Evolutionary conservation across 30 jellyfish, hydroid and myxozoan genomes (phyloP).

Genomic region (Pseudorhiza aurosa): DNA sequence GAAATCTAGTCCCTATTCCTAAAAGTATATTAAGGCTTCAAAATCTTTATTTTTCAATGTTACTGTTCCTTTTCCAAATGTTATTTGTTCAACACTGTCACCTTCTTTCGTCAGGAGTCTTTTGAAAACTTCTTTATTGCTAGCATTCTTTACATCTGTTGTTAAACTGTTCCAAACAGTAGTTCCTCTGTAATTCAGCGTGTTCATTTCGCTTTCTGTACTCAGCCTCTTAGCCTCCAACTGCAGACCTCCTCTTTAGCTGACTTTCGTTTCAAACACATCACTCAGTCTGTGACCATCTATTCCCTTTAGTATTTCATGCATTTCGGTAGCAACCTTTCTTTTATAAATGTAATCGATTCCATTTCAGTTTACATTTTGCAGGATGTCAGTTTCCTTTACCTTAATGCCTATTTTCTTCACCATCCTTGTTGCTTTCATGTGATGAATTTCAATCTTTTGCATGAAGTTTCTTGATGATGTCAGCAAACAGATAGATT

Average conservation of each 20-base stretch:
- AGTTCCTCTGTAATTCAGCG: background rate
- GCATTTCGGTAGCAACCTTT: conserved; percentile 3
- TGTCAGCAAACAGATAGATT: no score
- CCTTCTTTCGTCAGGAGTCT: no score
- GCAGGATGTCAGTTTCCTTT: background rate
- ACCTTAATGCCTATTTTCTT: background rate
- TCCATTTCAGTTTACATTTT: background rate
- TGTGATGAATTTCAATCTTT: background rate
- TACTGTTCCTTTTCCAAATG: no score
- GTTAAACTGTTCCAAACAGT: background rate
- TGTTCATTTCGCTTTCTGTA: background rate
- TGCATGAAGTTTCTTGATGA: background rate
- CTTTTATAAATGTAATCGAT: background rate
- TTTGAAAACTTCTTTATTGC: no score
- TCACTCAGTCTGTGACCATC: background rate
- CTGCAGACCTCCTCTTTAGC: background rate
- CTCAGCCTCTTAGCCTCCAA: background rate
- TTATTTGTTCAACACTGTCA: no score
- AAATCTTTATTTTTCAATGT: background rate
- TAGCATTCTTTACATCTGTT: no score
- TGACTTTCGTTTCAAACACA: background rate
- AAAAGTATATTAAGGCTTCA: no score
- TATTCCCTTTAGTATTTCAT: background rate
- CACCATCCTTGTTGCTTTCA: background rate
- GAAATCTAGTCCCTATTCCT: no score